phyloP scores from a whole-genome alignment of 2,888 invertebrate genomes.

The Cyrtodaria siliqua region DNA sequence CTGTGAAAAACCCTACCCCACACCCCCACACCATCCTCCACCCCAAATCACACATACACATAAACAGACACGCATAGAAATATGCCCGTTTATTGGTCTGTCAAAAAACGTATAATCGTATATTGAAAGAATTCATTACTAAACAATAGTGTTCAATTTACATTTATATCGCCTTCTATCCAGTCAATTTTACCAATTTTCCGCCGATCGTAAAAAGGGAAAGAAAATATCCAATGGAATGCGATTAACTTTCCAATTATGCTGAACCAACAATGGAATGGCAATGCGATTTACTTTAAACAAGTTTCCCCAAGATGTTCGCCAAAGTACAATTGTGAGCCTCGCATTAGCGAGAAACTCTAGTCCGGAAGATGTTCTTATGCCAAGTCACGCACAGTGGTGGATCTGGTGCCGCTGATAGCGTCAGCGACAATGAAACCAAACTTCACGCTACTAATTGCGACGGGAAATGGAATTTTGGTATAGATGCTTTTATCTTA shows the following conservation, averaged over 20 bases:
- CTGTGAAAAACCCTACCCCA: no score
- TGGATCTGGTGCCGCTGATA: slow-evolving; percentile 20
- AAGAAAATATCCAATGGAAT: slow-evolving; percentile 40
- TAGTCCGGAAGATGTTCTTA: slow-evolving; percentile 38
- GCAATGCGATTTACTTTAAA: slow-evolving; percentile 46
- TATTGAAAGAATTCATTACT: no score
- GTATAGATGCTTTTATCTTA: no score
- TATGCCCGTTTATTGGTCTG: no score
- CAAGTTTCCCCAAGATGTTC: slow-evolving; percentile 34
- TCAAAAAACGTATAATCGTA: no score
- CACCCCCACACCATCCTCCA: no score
- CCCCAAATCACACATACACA: no score
- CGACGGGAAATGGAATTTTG: no score
- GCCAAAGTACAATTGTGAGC: slow-evolving; percentile 29
- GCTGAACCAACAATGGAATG: slow-evolving; percentile 46
- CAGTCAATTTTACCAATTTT: no score
- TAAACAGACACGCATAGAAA: no score
- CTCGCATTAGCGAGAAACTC: slow-evolving; percentile 26
- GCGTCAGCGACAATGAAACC: slow-evolving; percentile 18
- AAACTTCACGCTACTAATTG: slow-evolving; percentile 28
- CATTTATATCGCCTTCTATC: no score
- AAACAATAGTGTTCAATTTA: no score
- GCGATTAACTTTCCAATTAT: slow-evolving; percentile 63
- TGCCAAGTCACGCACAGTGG: slow-evolving; percentile 47
- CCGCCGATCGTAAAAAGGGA: slow-evolving; percentile 1